Percentiles rank a stretch among this genome's conserved stretches.
These are phyloP conservation scores for Pongo pygmaeus DNA, from an alignment of 2,113 vertebrate species.

Conservation along the genomic window DNA sequence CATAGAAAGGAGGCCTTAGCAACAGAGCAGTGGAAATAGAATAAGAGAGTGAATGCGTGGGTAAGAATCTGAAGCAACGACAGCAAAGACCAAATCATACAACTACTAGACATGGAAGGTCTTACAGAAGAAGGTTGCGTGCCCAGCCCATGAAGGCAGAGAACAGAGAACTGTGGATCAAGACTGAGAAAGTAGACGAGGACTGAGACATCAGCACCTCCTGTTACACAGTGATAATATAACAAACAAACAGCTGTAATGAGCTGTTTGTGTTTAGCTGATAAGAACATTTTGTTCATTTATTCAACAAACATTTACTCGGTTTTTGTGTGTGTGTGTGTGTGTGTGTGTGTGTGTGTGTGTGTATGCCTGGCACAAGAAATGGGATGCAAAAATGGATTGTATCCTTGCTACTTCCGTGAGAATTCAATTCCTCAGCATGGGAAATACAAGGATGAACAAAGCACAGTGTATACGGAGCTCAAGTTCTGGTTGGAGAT, in stretches of 20 bases:
- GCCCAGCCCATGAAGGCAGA: neutral
- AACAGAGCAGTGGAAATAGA: neutral
- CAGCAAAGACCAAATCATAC: neutral
- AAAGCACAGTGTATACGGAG: neutral
- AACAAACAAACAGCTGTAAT: neutral
- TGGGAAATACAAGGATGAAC: neutral
- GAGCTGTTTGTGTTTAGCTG: neutral
- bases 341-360: neutral
- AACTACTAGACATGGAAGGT: neutral
- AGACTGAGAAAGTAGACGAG: neutral
- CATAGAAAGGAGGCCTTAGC: neutral
- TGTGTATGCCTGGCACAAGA: neutral
- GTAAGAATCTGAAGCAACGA: neutral
- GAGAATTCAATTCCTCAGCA: neutral
- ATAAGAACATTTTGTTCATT: neutral
- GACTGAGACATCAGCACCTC: accelerated
- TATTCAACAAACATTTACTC: neutral
- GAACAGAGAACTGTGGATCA: neutral
- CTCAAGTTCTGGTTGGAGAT: neutral
- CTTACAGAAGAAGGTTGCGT: neutral
- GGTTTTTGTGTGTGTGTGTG: neutral
- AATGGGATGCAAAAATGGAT: neutral
- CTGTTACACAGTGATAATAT: neutral
- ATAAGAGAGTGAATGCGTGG: neutral
- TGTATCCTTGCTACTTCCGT: neutral